phyloP scores from a whole-genome alignment of 64 coral and sea anemone species.

The Stichodactyla mertensii region DNA sequence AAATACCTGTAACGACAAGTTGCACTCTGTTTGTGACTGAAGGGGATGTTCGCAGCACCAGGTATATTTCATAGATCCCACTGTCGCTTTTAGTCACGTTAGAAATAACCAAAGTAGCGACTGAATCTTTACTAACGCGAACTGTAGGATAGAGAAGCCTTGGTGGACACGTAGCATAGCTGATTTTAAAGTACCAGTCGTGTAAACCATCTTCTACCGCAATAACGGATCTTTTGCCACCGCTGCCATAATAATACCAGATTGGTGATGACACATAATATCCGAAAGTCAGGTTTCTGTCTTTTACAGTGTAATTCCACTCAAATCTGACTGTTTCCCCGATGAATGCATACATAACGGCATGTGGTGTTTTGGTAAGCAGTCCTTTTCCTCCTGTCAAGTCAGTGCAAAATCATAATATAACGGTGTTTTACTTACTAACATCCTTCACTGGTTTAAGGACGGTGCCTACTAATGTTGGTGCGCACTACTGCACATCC shows the following conservation, averaged over 20 bases:
- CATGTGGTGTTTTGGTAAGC: background rate
- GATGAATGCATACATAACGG: background rate
- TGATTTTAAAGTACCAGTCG: background rate
- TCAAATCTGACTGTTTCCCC: background rate
- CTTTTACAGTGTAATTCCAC: background rate
- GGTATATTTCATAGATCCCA: background rate
- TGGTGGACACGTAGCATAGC: background rate
- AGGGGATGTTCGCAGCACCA: background rate
- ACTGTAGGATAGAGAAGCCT: background rate
- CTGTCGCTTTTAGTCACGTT: background rate
- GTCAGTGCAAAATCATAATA: too few species aligned
- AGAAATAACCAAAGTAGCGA: conserved; percentile 6
- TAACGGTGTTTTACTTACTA: too few species aligned
- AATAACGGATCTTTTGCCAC: background rate
- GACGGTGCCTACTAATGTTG: too few species aligned
- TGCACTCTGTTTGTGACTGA: background rate
- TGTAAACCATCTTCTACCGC: background rate
- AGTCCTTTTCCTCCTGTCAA: background rate
- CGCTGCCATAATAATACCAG: background rate
- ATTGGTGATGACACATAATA: background rate
- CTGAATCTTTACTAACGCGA: background rate
- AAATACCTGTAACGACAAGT: background rate
- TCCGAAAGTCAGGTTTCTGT: background rate
- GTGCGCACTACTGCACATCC: too few species aligned
- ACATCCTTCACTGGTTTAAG: too few species aligned